phyloP scores from a whole-genome alignment of 2,888 invertebrate genomes.

The Lithophane leautieri region DNA sequence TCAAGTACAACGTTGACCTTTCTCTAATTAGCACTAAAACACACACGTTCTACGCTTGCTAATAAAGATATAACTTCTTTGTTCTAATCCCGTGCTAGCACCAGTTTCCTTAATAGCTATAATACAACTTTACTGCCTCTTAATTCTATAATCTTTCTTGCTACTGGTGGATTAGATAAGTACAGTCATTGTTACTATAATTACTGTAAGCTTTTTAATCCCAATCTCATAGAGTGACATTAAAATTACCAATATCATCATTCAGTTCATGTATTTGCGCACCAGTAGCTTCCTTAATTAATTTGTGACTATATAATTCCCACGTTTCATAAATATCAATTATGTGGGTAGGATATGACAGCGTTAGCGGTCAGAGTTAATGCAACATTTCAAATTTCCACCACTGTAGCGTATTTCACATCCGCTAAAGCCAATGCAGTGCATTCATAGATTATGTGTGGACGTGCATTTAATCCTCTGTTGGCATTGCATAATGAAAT shows the following conservation, averaged over 20 bases:
- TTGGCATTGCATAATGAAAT: slow-evolving; percentile 53
- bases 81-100: slow-evolving; percentile 2
- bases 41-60: neutral
- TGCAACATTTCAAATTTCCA: slow-evolving; percentile 55
- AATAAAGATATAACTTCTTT: slow-evolving; percentile 24
- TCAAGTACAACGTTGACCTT: neutral
- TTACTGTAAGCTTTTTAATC: neutral
- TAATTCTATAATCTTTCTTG: neutral
- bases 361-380: slow-evolving; percentile 27
- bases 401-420: slow-evolving; percentile 32
- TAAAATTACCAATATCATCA: slow-evolving; percentile 1
- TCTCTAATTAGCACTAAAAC: slow-evolving; percentile 8
- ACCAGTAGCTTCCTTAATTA: neutral
- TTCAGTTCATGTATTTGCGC: slow-evolving; percentile 8
- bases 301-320: slow-evolving; percentile 1
- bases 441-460: slow-evolving; percentile 14
- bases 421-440: slow-evolving; percentile 5
- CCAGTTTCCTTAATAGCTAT: slow-evolving; percentile 28
- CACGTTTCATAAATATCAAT: slow-evolving; percentile 28
- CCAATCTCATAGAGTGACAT: neutral
- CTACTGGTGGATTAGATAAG: slow-evolving; percentile 23
- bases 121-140: slow-evolving; percentile 35
- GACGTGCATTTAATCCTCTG: slow-evolving; percentile 48
- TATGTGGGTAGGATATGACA: slow-evolving; percentile 21
- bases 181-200: neutral